A percentile compares a stretch with the other conserved stretches of the same genome.
Conservation (phyloP, 2,113 vertebrate genomes). For the Colossoma macropomum region DNA sequence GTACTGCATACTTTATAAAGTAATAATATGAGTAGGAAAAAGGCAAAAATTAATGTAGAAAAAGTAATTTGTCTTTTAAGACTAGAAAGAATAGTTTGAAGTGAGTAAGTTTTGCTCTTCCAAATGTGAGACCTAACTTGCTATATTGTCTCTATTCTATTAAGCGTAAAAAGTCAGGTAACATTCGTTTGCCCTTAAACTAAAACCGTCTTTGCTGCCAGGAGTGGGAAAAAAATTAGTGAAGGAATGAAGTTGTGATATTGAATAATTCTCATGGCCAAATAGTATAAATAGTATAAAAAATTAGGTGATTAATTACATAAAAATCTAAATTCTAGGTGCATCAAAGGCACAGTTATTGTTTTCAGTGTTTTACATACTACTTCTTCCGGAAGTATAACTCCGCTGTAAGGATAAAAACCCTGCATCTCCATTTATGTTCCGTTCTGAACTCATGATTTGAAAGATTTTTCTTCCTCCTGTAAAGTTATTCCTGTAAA, state of each 20-base stretch:
- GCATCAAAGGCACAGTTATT: neutral
- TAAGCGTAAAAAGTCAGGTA: slow-evolving; percentile 36
- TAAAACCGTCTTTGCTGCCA: slow-evolving; percentile 45
- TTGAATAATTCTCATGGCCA: slow-evolving; percentile 15
- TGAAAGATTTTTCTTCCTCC: no score
- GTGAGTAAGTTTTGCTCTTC: slow-evolving; percentile 68
- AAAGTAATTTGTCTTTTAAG: slow-evolving; percentile 72
- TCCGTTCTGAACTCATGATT: no score
- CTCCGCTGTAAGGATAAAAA: no score
- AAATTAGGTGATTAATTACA: neutral
- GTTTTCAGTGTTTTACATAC: neutral
- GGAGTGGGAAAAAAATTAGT: slow-evolving; percentile 57
- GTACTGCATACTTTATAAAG: slow-evolving; percentile 76
- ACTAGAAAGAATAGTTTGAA: slow-evolving; percentile 78
- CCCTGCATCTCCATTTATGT: no score
- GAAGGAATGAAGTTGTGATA: slow-evolving; percentile 64
- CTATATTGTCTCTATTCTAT: slow-evolving; percentile 62
- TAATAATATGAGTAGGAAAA: slow-evolving; percentile 68
- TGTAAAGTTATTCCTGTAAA: no score
- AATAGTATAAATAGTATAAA: neutral
- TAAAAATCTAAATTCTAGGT: neutral
- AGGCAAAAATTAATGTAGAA: slow-evolving; percentile 66
- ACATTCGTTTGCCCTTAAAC: slow-evolving; percentile 58
- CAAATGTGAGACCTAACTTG: slow-evolving; percentile 68
- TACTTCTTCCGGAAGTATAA: no score